These are phyloP conservation scores for Danionella cerebrum DNA, from an alignment of 2,113 vertebrate genomes.

Conservation along the genomic window DNA sequence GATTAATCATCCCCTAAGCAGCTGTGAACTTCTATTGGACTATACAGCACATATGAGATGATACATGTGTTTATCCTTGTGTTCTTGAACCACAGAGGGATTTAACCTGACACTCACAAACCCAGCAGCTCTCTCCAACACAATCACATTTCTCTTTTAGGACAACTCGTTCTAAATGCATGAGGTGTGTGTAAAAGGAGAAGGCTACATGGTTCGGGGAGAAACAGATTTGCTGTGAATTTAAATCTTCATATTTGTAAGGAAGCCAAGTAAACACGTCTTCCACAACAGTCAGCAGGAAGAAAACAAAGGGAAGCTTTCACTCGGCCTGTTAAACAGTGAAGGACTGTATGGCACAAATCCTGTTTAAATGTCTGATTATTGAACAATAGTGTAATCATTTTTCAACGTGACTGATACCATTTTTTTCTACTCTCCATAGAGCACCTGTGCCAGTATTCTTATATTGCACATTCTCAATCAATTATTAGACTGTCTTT, in stretches of 20 bases:
- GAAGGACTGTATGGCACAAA: too few species aligned
- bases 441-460: too few species aligned
- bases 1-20: not conserved
- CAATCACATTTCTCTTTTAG: not conserved
- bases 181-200: not conserved
- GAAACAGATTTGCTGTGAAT: not conserved
- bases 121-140: not conserved
- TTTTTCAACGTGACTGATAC: too few species aligned
- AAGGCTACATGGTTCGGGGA: not conserved
- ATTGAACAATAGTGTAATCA: too few species aligned
- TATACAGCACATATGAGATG: not conserved
- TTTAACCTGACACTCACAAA: slow-evolving; percentile 6
- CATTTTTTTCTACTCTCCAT: too few species aligned
- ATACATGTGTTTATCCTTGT: not conserved
- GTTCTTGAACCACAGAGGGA: not conserved
- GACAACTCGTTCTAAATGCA: not conserved
- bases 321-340: too few species aligned
- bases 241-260: not conserved
- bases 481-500: too few species aligned
- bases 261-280: too few species aligned
- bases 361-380: too few species aligned
- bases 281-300: too few species aligned
- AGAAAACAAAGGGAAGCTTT: too few species aligned
- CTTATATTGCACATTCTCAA: too few species aligned
- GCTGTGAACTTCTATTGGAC: not conserved